Evolutionary conservation across 1,140 invertebrate genomes (phyloP).

Genomic region (Portunus trituberculatus): DNA sequence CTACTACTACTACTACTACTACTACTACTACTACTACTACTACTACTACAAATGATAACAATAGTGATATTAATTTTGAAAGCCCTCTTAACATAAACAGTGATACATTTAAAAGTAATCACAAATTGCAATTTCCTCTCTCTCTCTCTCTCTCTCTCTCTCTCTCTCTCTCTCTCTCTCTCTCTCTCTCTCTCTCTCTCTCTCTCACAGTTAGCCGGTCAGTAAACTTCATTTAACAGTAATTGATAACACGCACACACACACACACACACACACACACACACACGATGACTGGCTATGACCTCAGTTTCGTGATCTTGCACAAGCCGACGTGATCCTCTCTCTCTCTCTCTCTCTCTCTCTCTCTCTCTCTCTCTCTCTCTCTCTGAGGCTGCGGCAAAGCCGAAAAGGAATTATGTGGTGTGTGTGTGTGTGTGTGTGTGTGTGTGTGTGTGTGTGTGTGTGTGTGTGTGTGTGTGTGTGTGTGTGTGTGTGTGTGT

Average conservation of each 20-base stretch:
- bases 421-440: slow-evolving; percentile 7
- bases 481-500: slow-evolving; percentile 46
- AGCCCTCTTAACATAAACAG: too few relatives aligned
- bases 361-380: background rate
- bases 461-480: slow-evolving; percentile 34
- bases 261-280: background rate
- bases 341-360: too few relatives aligned
- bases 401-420: background rate
- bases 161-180: too few relatives aligned
- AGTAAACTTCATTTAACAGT: too few relatives aligned
- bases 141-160: slow-evolving; percentile 1
- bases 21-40: background rate
- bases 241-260: background rate
- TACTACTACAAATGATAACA: too few relatives aligned
- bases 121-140: background rate
- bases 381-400: background rate
- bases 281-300: slow-evolving; percentile 1
- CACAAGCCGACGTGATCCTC: too few relatives aligned
- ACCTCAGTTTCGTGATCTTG: too few relatives aligned
- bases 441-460: background rate
- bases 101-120: background rate
- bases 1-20: too few relatives aligned
- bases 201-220: too few relatives aligned
- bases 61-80: too few relatives aligned
- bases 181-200: too few relatives aligned